Conservation (phyloP, 2,888 invertebrate genomes). For the Hybos culiciformis region DNA sequence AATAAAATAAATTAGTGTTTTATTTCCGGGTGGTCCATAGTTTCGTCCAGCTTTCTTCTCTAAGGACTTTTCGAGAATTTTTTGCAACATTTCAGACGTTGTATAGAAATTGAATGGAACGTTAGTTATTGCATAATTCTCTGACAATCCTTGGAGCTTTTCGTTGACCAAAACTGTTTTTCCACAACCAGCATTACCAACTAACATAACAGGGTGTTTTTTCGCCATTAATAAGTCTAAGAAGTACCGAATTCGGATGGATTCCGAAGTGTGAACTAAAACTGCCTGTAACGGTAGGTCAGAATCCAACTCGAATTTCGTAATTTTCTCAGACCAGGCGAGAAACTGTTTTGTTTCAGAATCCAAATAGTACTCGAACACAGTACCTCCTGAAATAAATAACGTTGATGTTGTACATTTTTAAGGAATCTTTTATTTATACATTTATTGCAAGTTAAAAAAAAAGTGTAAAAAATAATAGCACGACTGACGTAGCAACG, state of each 20-base stretch:
- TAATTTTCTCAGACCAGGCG: slow-evolving; percentile 78
- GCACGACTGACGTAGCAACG: background rate
- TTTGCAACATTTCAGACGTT: slow-evolving; percentile 84
- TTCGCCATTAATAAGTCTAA: slow-evolving; percentile 78
- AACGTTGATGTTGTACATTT: too few species aligned
- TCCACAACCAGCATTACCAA: slow-evolving; percentile 85
- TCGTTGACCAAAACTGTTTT: slow-evolving; percentile 76
- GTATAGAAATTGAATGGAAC: slow-evolving; percentile 96
- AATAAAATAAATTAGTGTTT: slow-evolving; percentile 85
- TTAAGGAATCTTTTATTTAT: too few species aligned
- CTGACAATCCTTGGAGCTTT: slow-evolving; percentile 56
- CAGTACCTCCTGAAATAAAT: slow-evolving; percentile 81
- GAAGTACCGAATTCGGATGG: slow-evolving; percentile 78
- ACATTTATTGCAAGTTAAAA: too few species aligned
- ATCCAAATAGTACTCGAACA: slow-evolving; percentile 92
- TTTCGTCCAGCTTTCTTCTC: slow-evolving; percentile 95
- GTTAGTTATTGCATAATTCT: slow-evolving; percentile 78
- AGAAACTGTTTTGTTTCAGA: slow-evolving; percentile 78
- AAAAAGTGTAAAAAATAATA: background rate
- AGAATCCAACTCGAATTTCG: slow-evolving; percentile 81
- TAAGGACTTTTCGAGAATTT: slow-evolving; percentile 82
- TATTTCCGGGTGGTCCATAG: slow-evolving; percentile 90
- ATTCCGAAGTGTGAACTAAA: slow-evolving; percentile 86
- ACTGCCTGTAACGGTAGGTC: slow-evolving; percentile 88
- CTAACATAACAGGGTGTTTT: slow-evolving; percentile 85